These are phyloP conservation scores for Channa argus DNA, from an alignment of 2,113 vertebrate genomes.

Conservation along the genomic window DNA sequence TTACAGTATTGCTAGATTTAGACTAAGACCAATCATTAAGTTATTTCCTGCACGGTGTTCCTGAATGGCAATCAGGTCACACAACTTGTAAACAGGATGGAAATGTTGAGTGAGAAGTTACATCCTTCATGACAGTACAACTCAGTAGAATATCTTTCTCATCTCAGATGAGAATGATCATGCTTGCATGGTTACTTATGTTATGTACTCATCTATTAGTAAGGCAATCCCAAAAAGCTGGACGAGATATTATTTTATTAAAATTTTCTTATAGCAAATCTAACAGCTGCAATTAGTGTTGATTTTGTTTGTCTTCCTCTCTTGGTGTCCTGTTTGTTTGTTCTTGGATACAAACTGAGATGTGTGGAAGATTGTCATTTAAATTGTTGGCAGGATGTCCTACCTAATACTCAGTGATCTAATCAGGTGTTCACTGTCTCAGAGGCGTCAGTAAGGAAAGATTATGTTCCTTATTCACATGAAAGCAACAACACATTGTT, in stretches of 20 bases:
- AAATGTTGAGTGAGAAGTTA: constrained; percentile 84
- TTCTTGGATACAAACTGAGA: constrained; percentile 50
- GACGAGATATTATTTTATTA: constrained; percentile 8
- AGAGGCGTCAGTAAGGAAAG: constrained; percentile 58
- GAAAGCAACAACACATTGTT: constrained; percentile 31
- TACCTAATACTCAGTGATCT: constrained; percentile 69
- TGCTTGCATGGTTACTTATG: constrained; percentile 34
- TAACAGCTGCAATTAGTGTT: constrained; percentile 56
- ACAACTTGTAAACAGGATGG: constrained; percentile 85
- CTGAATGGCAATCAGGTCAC: constrained; percentile 79
- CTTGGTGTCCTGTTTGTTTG: constrained; percentile 51
- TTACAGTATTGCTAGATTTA: constrained; percentile 67
- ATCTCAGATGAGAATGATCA: not conserved
- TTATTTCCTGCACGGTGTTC: constrained; percentile 82
- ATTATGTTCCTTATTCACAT: constrained; percentile 47
- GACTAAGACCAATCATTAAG: constrained; percentile 73
- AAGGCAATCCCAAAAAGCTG: constrained; percentile 2
- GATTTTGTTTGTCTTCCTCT: constrained; percentile 78
- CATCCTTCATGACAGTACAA: constrained; percentile 78
- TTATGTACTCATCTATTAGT: constrained; percentile 50
- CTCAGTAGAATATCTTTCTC: constrained; percentile 30
- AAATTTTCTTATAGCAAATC: constrained; percentile 1
- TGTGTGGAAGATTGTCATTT: constrained; percentile 66
- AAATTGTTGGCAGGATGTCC: constrained; percentile 71
- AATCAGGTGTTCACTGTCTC: constrained; percentile 79